A percentile compares a stretch with the other conserved stretches of the same genome.
Evolutionary conservation across 1,140 invertebrate species (phyloP).

Genomic region (Bemisia tabaci): DNA sequence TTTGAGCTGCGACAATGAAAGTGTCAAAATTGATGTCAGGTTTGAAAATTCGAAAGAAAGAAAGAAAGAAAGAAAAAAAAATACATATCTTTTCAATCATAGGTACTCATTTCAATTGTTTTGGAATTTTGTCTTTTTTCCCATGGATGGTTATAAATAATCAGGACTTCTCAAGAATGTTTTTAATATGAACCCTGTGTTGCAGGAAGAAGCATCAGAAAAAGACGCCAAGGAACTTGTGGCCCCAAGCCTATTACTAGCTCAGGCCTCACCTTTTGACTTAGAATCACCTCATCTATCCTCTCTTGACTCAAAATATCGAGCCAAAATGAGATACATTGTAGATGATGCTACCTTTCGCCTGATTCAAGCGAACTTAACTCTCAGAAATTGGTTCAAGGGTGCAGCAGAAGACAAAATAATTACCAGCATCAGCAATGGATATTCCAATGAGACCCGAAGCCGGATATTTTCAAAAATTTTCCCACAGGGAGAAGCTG

Average conservation of each 20-base stretch:
- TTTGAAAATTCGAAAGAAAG: too few relatives aligned
- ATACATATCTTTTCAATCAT: too few relatives aligned
- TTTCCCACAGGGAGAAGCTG: neutral
- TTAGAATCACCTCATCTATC: neutral
- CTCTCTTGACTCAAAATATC: neutral
- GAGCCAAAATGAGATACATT: neutral
- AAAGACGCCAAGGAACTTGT: too few relatives aligned
- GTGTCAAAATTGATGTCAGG: too few relatives aligned
- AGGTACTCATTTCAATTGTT: too few relatives aligned
- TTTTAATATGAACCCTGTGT: too few relatives aligned
- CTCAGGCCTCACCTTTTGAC: neutral
- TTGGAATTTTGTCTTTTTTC: too few relatives aligned
- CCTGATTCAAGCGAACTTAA: neutral
- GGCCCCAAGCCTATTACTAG: neutral
- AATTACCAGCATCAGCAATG: neutral
- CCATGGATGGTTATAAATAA: too few relatives aligned
- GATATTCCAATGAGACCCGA: neutral
- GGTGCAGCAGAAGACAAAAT: neutral
- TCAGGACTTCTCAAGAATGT: too few relatives aligned
- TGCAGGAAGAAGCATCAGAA: too few relatives aligned
- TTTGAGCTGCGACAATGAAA: too few relatives aligned
- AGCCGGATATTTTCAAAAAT: neutral
- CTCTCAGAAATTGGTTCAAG: neutral
- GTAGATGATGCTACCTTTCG: neutral
- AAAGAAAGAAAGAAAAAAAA: too few relatives aligned